Evolutionary conservation across 2,113 vertebrate genomes (phyloP), one percentile per base, ranked within the genome.

Genomic region (Aramus guarauna): DNA sequence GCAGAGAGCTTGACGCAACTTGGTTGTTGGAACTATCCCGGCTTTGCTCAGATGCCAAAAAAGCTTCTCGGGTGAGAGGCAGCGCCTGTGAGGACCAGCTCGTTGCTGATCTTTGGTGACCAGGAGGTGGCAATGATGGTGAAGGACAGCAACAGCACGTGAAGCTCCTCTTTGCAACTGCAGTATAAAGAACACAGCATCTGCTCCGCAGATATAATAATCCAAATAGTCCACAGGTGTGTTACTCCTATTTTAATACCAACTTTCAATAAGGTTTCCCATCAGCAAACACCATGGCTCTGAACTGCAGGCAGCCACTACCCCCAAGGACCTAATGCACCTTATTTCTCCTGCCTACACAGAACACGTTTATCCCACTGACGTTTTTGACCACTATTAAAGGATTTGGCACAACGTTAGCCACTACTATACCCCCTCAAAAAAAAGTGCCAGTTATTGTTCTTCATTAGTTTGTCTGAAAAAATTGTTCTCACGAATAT

Each of bases 381-480:
- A 15, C 20, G 14, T 22, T 88, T 79, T 9, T 82, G 24, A 67
- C 22, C 24, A 18, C 30, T 63, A 10, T 20, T 39, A 52, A 41
- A 55, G 20, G 55, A 82, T 72, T 14, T 74, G 39, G 12, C 26
- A 21, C 11, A 5, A 19, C 4, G 9, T 36, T 21, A 77, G 37
- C 18, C 32, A 15, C n/a, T 74, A 63, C 15, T 34, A n/a, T 0
- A 76, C 11, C 7, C 19, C 6, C 8, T 15, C 0, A 9, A 81
- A 45, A 41, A 41, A 63, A 87, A 60, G 59, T 16, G 11, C 15
- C 12, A 66, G 45, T 26, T 76, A 78, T 6, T 63, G 14, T 4
- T 90, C 20, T 63, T 37, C 15, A 50, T 43, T 73, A 62, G 34
- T 62, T 53, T 85, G 23, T 29, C 26, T 50, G 45, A 82, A 79